phyloP scores from a whole-genome alignment of 64 coral and sea anemone species.

The Porites lutea region DNA sequence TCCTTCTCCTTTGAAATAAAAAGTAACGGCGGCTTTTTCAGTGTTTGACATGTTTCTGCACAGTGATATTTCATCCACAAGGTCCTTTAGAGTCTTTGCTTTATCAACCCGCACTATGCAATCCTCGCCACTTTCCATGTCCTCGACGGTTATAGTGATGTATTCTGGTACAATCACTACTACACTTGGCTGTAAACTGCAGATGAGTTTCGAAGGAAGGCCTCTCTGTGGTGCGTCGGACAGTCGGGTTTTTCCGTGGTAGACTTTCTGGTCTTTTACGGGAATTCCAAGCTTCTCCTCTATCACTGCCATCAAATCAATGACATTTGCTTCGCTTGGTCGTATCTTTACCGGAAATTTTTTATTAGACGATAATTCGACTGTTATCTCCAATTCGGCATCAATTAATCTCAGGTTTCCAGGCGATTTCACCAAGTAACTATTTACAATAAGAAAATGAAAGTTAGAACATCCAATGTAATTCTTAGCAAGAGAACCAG shows the following conservation, averaged over 20 bases:
- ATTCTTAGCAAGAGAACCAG: too few species aligned
- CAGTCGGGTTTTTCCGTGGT: background rate
- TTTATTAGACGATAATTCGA: background rate
- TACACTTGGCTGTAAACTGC: background rate
- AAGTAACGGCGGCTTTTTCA: background rate
- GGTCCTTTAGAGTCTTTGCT: background rate
- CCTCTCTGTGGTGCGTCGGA: background rate
- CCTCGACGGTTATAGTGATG: conserved; percentile 7
- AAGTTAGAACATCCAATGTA: background rate
- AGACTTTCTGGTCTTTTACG: background rate
- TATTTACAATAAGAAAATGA: background rate
- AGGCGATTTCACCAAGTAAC: background rate
- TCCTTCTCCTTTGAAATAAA: background rate
- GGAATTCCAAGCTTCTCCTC: background rate
- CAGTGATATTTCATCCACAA: background rate
- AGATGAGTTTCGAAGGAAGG: conserved; percentile 2
- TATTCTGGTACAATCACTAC: background rate
- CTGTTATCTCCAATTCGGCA: conserved; percentile 9
- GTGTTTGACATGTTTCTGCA: background rate
- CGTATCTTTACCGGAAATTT: background rate
- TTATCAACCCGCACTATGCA: background rate
- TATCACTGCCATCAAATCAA: conserved; percentile 13
- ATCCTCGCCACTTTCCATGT: background rate
- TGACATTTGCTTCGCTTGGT: conserved; percentile 13
- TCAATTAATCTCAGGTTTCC: conserved; percentile 12